These are phyloP conservation scores for Mus spretus DNA, from an alignment of 2,797 vertebrate genomes.

Conservation along the genomic window DNA sequence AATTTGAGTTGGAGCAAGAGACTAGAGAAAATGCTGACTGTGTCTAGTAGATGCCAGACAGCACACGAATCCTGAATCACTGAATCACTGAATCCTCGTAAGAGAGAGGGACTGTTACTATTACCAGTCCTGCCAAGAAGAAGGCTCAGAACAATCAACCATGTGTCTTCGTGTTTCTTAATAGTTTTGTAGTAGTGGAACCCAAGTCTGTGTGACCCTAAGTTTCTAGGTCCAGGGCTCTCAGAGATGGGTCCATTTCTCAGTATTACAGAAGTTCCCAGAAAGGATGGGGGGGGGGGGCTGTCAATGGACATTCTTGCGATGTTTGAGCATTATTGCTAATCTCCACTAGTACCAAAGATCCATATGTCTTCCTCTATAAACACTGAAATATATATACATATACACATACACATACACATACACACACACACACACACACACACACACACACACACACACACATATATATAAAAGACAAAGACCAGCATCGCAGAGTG, in stretches of 20 bases:
- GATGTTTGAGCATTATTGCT: neutral
- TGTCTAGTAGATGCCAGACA: neutral
- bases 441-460: too few species aligned
- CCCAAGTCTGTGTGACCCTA: neutral
- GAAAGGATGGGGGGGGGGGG: neutral
- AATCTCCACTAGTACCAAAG: neutral
- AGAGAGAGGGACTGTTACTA: neutral
- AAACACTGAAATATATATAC: neutral
- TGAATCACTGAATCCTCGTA: neutral
- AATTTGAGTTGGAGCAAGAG: neutral
- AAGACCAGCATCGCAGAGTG: neutral
- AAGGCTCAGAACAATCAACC: neutral
- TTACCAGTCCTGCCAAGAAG: rapidly evolving
- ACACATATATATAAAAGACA: neutral
- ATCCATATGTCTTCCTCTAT: neutral
- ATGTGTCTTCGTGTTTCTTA: neutral
- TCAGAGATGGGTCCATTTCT: neutral
- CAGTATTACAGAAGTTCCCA: neutral
- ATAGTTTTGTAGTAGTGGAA: neutral
- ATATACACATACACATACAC: too few species aligned
- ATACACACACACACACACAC: too few species aligned
- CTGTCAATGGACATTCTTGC: neutral
- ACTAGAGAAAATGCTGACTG: neutral
- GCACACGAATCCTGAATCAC: too few species aligned
- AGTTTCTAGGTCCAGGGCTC: neutral